Base-by-base conservation (phyloP, 2,113 vertebrate genomes). In the Burhinus bistriatus region DNA sequence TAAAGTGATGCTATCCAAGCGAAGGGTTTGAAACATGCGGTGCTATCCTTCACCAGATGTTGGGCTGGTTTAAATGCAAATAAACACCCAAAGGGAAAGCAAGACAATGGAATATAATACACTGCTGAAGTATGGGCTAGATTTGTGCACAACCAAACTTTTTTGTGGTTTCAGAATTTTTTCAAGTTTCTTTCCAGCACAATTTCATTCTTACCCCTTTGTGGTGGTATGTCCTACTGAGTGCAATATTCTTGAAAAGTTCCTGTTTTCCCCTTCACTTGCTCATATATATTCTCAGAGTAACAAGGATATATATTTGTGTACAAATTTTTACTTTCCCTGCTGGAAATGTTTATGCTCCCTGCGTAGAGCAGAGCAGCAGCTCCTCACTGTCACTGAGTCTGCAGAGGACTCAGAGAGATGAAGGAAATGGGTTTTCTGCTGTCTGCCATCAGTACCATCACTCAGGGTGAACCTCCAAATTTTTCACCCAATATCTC, bases 41-140 rank as follows among this genome's bases (percentile, higher is more conserved):
- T 58, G 65, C 30, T 81, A 25, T 76, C 77, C 62, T 84, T 32
- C 45, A 87, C 52, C 95, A 96, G 91, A 91, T 79, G 73, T 76
- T 93, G 73, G 40, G 44, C 58, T 85, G 54, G 55, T 91, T 95
- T 92, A 87, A 91, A 96, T 91, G 91, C 73, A 96, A 92, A 93
- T 89, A 61, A 92, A 91, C 34, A 68, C 70, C 49, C 57, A 44
- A 82, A 82, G 89, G 83, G 77, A 94, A 95, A 95, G 87, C 22
- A 75, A 93, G 83, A 32, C 44, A 69, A 40, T 42, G 25, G 44
- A 71, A 66, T 84, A 23, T 49, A 89, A 76, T 55, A 42, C 23
- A 20, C 29, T 82, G 59, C 17, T 91, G 77, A 91, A 52, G 80
- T 70, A 81, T 5, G 20, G 36, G 29, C n/a, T 94, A 59, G 38